These are phyloP conservation scores for Syngnathus rostellatus DNA, from an alignment of 2,797 vertebrate species.

Conservation along the genomic window DNA sequence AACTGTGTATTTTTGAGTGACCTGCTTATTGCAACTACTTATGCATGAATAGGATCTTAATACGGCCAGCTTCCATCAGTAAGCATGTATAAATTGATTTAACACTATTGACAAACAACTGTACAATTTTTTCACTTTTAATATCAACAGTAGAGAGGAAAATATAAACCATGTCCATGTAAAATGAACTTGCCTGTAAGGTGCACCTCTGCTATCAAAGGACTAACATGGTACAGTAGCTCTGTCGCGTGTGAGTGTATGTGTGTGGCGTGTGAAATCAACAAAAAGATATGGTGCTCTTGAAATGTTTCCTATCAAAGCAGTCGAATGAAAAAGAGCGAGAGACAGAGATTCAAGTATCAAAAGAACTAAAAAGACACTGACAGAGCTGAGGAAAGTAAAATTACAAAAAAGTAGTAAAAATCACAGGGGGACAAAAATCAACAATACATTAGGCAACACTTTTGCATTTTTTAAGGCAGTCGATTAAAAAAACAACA, in stretches of 20 bases:
- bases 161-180: slow-evolving; percentile 65
- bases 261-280: slow-evolving; percentile 1
- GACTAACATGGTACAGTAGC: slow-evolving; percentile 56
- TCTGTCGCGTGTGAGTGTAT: slow-evolving; percentile 27
- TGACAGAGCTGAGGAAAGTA: slow-evolving; percentile 45
- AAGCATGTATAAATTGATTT: slow-evolving; percentile 2
- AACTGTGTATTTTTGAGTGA: too few species aligned
- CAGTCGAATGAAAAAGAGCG: slow-evolving; percentile 24
- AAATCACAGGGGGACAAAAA: slow-evolving; percentile 58
- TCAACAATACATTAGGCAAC: slow-evolving; percentile 70
- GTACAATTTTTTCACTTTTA: slow-evolving; percentile 54
- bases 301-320: slow-evolving; percentile 61
- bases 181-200: slow-evolving; percentile 60
- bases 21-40: too few species aligned
- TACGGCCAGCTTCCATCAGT: too few species aligned
- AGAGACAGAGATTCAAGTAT: slow-evolving; percentile 67
- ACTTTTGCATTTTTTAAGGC: slow-evolving; percentile 67
- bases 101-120: slow-evolving; percentile 49
- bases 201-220: slow-evolving; percentile 57
- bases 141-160: slow-evolving; percentile 57
- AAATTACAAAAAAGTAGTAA: slow-evolving; percentile 63
- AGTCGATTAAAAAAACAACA: slow-evolving; percentile 53
- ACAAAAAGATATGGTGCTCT: slow-evolving; percentile 27
- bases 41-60: too few species aligned
- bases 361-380: slow-evolving; percentile 64